phyloP scores from a whole-genome alignment of 2,113 vertebrate genomes.

The Cynopterus brachyotis region DNA sequence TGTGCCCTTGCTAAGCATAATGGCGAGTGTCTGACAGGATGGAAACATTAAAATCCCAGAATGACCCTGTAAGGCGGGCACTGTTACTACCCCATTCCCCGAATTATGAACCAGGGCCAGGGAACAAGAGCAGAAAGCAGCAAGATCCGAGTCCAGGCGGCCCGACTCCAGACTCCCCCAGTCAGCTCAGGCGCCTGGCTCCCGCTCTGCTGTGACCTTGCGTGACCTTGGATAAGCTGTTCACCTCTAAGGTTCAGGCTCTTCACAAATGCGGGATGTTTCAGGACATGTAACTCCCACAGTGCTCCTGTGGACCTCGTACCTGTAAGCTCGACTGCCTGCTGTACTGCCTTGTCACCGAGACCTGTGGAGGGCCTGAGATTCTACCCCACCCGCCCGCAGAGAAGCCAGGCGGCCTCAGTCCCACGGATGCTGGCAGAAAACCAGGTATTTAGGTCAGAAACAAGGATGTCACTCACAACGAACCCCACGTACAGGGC shows the following conservation, averaged over 20 bases:
- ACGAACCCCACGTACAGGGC: not conserved
- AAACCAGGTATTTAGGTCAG: not conserved
- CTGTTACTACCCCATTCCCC: not conserved
- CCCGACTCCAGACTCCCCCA: not conserved
- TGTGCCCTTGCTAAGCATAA: not conserved
- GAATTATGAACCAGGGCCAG: not conserved
- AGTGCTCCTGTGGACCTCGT: not conserved
- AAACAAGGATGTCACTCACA: not conserved
- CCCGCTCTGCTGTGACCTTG: not conserved
- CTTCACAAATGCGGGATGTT: not conserved
- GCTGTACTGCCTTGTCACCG: not conserved
- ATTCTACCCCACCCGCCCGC: not conserved
- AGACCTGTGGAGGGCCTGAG: not conserved
- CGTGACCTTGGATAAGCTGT: not conserved
- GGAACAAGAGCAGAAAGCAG: not conserved
- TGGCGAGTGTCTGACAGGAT: not conserved
- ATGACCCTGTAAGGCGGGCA: not conserved
- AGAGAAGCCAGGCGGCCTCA: not conserved
- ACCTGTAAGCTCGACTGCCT: not conserved
- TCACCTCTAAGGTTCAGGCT: not conserved
- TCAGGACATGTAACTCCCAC: not conserved
- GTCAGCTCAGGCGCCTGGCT: not conserved
- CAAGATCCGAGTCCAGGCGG: not conserved
- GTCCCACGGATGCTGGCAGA: not conserved
- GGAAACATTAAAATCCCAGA: not conserved